phyloP scores from a whole-genome alignment of 1,140 invertebrate genomes.

The Tyrophagus putrescentiae region DNA sequence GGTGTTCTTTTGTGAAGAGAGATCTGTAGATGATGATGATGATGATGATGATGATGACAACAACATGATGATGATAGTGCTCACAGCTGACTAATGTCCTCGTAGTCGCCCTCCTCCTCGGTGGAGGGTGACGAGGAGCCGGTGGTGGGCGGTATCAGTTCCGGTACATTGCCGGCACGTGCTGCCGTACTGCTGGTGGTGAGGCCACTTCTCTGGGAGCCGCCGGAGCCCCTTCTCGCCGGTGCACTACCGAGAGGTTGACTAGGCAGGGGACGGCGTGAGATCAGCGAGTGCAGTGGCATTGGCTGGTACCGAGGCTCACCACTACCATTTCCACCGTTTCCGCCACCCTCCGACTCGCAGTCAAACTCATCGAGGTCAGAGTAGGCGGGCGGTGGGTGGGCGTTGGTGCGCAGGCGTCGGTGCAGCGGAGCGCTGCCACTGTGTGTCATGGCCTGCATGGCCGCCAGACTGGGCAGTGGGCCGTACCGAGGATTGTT shows the following conservation, averaged over 20 bases:
- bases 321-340: neutral
- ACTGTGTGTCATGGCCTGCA: neutral
- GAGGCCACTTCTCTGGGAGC: neutral
- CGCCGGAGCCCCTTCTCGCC: too few species aligned
- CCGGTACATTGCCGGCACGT: neutral
- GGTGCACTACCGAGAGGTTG: too few species aligned
- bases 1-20: too few species aligned
- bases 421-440: constrained; percentile 8
- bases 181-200: neutral
- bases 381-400: constrained; percentile 5
- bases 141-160: neutral
- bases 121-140: neutral
- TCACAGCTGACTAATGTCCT: constrained; percentile 16
- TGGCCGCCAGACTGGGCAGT: neutral
- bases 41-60: neutral
- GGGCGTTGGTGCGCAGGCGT: neutral
- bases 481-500: constrained; percentile 13
- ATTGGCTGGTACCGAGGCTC: constrained; percentile 9
- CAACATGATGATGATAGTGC: neutral
- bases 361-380: constrained; percentile 5
- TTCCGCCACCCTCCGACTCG: neutral
- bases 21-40: neutral
- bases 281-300: constrained; percentile 1
- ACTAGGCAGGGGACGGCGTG: constrained; percentile 12
- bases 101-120: constrained; percentile 8